Evolutionary conservation across 2,113 vertebrate genomes (phyloP).

Genomic region (Xenopus tropicalis): DNA sequence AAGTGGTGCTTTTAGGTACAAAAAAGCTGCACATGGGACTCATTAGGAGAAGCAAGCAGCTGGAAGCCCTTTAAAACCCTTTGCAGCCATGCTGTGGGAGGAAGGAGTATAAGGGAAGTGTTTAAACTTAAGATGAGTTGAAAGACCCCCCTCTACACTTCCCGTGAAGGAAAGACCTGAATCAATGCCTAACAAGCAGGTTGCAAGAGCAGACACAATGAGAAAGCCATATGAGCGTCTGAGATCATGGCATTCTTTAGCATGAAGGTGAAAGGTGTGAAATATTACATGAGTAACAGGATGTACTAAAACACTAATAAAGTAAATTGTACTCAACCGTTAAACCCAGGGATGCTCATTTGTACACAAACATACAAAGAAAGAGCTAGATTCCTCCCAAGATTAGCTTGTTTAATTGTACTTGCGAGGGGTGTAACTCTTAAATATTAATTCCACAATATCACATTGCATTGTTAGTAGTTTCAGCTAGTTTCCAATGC

Average conservation of each 20-base stretch:
- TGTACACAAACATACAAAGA: neutral
- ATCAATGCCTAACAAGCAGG: conserved; percentile 24
- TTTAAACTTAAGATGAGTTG: conserved; percentile 26
- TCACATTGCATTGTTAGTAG: no score
- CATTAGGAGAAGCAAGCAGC: conserved; percentile 55
- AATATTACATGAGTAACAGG: conserved; percentile 2
- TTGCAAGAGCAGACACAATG: conserved; percentile 12
- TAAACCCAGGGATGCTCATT: neutral
- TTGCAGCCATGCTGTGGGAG: conserved; percentile 35
- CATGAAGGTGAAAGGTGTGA: neutral
- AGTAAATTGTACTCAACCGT: neutral
- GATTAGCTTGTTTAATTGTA: neutral
- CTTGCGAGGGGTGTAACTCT: neutral
- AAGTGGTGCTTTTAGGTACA: neutral
- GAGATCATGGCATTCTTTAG: neutral
- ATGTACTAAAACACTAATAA: neutral
- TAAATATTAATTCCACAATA: no score
- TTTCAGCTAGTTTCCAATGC: no score
- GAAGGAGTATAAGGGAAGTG: conserved; percentile 31
- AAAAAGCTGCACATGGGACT: conserved; percentile 32
- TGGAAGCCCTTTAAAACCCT: conserved; percentile 52
- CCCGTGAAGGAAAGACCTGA: conserved; percentile 1
- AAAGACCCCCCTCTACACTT: conserved; percentile 32
- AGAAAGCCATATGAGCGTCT: neutral
- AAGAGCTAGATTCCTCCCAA: neutral